Evolutionary conservation across 2,797 vertebrate genomes (phyloP).

Genomic region (Acomys russatus): DNA sequence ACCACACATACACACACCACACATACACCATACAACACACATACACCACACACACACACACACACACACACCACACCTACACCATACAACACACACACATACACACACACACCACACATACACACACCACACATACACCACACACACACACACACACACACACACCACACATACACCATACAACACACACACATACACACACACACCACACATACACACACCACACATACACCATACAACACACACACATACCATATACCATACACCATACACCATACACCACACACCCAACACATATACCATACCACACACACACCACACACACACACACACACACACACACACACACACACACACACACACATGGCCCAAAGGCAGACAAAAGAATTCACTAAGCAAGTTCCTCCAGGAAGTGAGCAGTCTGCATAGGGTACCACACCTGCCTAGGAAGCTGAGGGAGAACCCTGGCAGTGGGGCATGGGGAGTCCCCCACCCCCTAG

Average conservation of each 20-base stretch:
- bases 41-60: accelerated
- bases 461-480: neutral
- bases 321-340: neutral
- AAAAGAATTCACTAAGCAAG: neutral
- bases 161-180: no score
- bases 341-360: neutral
- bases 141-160: no score
- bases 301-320: accelerated
- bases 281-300: neutral
- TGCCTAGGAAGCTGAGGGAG: neutral
- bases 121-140: neutral
- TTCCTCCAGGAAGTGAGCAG: neutral
- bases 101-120: neutral
- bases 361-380: neutral
- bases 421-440: neutral
- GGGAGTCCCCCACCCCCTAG: neutral
- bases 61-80: neutral
- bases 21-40: accelerated
- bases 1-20: no score
- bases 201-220: no score
- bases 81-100: neutral
- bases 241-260: no score
- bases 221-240: no score
- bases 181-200: no score
- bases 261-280: no score